These are phyloP conservation scores for Anomalospiza imberbis DNA, from an alignment of 2,797 vertebrate species.

Conservation along the genomic window DNA sequence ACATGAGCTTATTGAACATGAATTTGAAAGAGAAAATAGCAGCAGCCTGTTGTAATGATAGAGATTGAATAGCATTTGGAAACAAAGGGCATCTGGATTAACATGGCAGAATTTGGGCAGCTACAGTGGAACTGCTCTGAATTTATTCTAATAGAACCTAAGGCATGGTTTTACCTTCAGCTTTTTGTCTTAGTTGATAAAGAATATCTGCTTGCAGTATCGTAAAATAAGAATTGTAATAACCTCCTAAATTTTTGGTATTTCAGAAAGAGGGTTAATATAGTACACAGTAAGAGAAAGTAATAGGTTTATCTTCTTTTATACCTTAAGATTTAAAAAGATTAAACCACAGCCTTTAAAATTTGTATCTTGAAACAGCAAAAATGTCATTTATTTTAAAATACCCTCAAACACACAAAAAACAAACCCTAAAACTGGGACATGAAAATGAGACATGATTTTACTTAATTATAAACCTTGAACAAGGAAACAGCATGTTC, in stretches of 20 bases:
- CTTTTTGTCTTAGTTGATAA: not conserved
- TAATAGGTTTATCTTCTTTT: not conserved
- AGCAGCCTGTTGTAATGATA: not conserved
- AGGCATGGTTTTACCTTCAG: not conserved
- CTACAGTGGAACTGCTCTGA: not conserved
- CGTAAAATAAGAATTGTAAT: not conserved
- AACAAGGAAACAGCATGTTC: conserved; percentile 39
- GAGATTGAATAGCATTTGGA: not conserved
- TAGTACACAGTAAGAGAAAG: not conserved
- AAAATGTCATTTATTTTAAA: conserved; percentile 15
- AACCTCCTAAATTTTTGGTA: not conserved
- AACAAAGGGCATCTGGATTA: conserved; percentile 8
- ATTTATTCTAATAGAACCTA: not conserved
- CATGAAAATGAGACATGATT: conserved; percentile 45
- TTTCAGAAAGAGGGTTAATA: not conserved
- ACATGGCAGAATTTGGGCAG: not conserved
- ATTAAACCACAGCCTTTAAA: not conserved
- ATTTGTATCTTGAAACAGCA: not conserved
- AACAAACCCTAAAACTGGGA: not conserved
- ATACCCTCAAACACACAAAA: conserved; percentile 19
- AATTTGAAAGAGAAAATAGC: not conserved
- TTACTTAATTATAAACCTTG: conserved; percentile 55
- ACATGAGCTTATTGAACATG: not conserved
- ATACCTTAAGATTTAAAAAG: not conserved
- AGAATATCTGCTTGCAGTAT: not conserved